Conservation (phyloP, 2,113 vertebrate genomes). For the Hypanus sabinus region DNA sequence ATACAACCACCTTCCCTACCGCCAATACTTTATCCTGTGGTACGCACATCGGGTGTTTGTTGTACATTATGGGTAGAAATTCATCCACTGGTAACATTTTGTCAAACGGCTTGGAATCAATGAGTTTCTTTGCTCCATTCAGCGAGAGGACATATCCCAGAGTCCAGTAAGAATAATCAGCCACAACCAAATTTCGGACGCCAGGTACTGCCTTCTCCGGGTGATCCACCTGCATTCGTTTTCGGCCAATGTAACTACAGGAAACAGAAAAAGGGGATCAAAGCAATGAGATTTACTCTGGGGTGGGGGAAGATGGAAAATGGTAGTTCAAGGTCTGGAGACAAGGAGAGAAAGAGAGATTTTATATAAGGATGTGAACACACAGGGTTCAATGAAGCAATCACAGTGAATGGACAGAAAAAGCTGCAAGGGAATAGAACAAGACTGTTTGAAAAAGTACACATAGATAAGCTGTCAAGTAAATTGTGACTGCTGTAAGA, state of each 20-base stretch:
- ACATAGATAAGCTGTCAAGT: background rate
- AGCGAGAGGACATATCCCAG: slow-evolving; percentile 78
- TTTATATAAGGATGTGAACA: background rate
- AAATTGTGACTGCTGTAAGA: background rate
- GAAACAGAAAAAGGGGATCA: background rate
- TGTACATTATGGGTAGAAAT: slow-evolving; percentile 84
- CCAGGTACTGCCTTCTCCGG: slow-evolving; percentile 75
- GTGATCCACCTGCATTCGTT: slow-evolving; percentile 83
- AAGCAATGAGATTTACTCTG: background rate
- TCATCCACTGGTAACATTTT: slow-evolving; percentile 83
- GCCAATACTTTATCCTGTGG: background rate
- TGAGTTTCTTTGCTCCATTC: slow-evolving; percentile 74
- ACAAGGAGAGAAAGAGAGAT: background rate
- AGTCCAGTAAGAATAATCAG: slow-evolving; percentile 89
- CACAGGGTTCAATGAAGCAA: background rate
- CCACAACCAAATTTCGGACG: slow-evolving; percentile 77
- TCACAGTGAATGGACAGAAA: background rate
- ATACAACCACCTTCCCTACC: background rate
- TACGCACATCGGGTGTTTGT: slow-evolving; percentile 85
- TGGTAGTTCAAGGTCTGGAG: background rate
- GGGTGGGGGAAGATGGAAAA: too few relatives aligned
- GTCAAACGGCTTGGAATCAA: slow-evolving; percentile 66
- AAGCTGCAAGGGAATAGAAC: background rate
- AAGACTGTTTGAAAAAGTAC: background rate
- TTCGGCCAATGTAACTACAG: slow-evolving; percentile 79